Evolutionary conservation across 92 coral and sea anemone species (phyloP), one percentile per base, ranked within the genome.

Genomic region (Parazoanthus darwini): DNA sequence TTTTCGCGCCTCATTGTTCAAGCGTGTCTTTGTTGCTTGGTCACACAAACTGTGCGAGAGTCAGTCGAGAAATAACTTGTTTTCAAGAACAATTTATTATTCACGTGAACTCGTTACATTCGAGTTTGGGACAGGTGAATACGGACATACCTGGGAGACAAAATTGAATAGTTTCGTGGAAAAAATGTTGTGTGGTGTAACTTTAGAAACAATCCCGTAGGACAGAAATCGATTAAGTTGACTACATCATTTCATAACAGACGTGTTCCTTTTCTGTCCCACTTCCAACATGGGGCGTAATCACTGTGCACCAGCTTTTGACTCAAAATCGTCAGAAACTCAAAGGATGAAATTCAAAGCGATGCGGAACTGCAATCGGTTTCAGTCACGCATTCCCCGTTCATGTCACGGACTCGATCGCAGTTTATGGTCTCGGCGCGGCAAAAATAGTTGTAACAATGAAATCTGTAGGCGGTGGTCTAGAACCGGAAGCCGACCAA

Each of bases 71-170:
- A 18, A 26, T 37, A 8, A 13, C 26, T 6, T 15, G 15, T 35
- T 51, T 46, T 5, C 56, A 0, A 16, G 78, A 74, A 25, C 18
- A 65, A 70, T 29, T 29, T 29, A 42, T 43, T 48, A 39, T 65
- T 38, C 39, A 39, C 87, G 13, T 68, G 35, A 26, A 83, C 43
- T 54, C 37, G 46, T 35, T 29, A 15, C 23, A 71, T 84, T 68
- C 66, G 10, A 70, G 36, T 84, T 84, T 71, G 87, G 87, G 87
- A 84, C 79, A 74, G 87, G 79, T 71, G 73, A 15, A 29, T 29
- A 29, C 33, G 33, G 33, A 29, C 33, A 29, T 6, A 6, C 29
- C 29, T 1, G 13, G 56, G 54, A 44, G 13, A 38, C 39, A 9
- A 38, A 65, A 2, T 15, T 33, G 26, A 67, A 81, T 8, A 51